Conservation (phyloP, 2,797 vertebrate species). For the Denticeps clupeoides region DNA sequence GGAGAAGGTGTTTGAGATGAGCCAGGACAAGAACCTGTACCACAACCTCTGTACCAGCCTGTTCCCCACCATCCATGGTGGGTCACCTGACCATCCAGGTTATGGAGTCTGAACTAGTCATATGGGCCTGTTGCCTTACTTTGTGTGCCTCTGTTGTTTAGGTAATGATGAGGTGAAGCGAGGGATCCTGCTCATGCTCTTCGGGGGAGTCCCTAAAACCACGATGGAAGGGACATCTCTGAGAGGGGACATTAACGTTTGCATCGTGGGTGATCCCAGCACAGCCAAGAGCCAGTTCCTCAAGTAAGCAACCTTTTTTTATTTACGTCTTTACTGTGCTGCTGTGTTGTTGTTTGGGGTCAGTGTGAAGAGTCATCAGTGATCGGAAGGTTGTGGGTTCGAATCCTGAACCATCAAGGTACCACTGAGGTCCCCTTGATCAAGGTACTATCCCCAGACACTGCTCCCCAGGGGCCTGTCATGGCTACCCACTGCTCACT, state of each 20-base stretch:
- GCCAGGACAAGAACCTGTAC: conserved; percentile 82
- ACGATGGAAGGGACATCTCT: conserved; percentile 91
- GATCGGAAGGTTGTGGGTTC: too few relatives aligned
- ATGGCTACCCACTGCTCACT: too few relatives aligned
- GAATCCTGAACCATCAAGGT: too few relatives aligned
- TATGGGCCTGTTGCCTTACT: background rate
- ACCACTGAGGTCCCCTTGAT: too few relatives aligned
- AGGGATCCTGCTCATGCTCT: conserved; percentile 91
- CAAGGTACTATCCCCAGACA: too few relatives aligned
- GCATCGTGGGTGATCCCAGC: conserved; percentile 92
- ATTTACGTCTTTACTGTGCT: too few relatives aligned
- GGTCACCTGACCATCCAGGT: conserved; percentile 13
- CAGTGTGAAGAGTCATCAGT: too few relatives aligned
- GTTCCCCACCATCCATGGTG: conserved; percentile 80
- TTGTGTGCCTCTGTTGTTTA: conserved; percentile 30
- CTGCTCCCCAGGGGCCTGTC: too few relatives aligned
- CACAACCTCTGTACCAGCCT: conserved; percentile 79
- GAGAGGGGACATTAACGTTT: conserved; percentile 92
- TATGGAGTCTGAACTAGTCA: background rate
- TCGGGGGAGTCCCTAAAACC: conserved; percentile 93
- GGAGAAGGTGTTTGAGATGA: conserved; percentile 87
- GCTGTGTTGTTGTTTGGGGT: too few relatives aligned
- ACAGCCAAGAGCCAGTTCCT: conserved; percentile 98
- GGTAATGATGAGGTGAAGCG: conserved; percentile 97
- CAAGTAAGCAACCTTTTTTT: conserved; percentile 61